phyloP scores from a whole-genome alignment of 2,113 vertebrate genomes.

The Labeo catla region DNA sequence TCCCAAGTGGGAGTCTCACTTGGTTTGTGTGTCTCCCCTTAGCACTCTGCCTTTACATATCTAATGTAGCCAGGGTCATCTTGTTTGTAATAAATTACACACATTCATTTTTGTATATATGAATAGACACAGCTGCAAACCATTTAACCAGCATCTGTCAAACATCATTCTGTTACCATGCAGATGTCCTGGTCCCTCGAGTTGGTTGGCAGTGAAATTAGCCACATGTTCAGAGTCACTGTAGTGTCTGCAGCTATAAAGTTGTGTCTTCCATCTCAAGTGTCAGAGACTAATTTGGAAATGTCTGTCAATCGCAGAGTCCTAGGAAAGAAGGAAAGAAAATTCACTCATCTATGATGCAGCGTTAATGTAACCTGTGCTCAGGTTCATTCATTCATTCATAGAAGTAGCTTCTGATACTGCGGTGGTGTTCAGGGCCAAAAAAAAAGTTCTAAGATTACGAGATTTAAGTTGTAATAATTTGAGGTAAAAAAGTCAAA shows the following conservation, averaged over 20 bases:
- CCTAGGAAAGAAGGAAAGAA: neutral
- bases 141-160: slow-evolving; percentile 14
- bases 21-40: neutral
- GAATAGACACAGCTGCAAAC: slow-evolving; percentile 13
- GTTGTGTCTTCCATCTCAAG: neutral
- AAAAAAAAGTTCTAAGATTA: too few species aligned
- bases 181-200: slow-evolving; percentile 4
- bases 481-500: too few species aligned
- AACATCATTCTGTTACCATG: neutral
- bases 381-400: too few species aligned
- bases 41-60: neutral
- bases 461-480: too few species aligned
- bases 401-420: too few species aligned
- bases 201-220: neutral
- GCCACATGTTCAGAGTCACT: slow-evolving; percentile 3
- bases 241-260: neutral
- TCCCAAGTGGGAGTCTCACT: slow-evolving; percentile 34
- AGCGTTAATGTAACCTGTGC: neutral
- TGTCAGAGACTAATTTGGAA: neutral
- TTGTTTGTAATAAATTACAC: neutral
- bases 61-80: neutral
- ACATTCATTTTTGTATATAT: neutral
- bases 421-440: too few species aligned
- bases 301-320: neutral
- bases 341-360: neutral